Evolutionary conservation across 2,113 vertebrate genomes (phyloP).

Genomic region (Thymallus thymallus): DNA sequence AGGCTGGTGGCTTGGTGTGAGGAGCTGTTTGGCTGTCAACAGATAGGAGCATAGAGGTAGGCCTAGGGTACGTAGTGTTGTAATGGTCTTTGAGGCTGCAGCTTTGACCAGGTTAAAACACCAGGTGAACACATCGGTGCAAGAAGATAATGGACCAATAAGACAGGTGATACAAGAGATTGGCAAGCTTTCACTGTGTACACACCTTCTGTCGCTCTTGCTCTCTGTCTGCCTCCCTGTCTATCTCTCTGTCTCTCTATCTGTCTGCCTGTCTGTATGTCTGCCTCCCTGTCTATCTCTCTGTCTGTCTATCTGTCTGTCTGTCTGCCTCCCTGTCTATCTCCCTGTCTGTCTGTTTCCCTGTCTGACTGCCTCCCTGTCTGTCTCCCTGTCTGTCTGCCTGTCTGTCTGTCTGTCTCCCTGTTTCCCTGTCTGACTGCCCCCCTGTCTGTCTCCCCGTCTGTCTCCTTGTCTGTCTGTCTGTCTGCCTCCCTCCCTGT

Average conservation of each 20-base stretch:
- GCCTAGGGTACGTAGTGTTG: background rate
- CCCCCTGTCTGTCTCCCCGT: too few relatives aligned
- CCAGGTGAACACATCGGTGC: background rate
- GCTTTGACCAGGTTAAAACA: background rate
- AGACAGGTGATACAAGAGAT: background rate
- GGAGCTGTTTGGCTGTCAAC: background rate
- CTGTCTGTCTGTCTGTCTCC: background rate
- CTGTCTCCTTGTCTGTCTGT: too few relatives aligned
- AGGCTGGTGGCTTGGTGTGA: background rate
- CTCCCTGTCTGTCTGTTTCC: too few relatives aligned
- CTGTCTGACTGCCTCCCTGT: too few relatives aligned
- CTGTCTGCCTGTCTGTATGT: background rate
- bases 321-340: background rate
- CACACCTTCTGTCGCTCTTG: background rate
- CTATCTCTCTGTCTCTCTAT: background rate
- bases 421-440: background rate
- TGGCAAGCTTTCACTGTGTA: background rate
- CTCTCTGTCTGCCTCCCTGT: background rate
- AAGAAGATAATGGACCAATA: background rate
- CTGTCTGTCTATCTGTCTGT: too few relatives aligned
- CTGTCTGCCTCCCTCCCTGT: slow-evolving; percentile 31
- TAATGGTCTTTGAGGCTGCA: background rate
- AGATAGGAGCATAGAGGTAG: background rate
- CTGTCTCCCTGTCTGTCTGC: too few relatives aligned
- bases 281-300: background rate